Base-by-base conservation (phyloP, 1,140 invertebrate species). In the Monomorium pharaonis region DNA sequence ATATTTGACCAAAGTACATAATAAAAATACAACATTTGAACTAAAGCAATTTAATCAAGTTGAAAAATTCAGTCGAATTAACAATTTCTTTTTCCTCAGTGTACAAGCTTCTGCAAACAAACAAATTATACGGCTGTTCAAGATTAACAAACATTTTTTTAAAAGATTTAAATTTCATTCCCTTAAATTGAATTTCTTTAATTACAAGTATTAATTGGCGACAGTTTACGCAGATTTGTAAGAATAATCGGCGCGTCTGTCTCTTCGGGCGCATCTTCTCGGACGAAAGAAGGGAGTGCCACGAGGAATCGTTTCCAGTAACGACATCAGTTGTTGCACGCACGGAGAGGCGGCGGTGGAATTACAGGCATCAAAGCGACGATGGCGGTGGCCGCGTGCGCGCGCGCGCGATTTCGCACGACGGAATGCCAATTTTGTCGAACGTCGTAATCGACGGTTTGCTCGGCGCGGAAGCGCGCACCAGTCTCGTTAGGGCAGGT, bases 351-450 rank as follows among this genome's bases (percentile, higher is more conserved):
- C 37, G 0, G 18, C 58, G 47, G 12, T n/a, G 18, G 3, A 33
- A 80, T 78, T 78, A 78, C 18, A 54, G 27, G 24, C 58, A 78
- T 78, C 44, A 67, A 65, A 78, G 76, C 27, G 18, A 27, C 49
- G 30, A 10, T 47, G 44, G 10, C 74, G n/a, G 33, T 16, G 42
- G 2, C 24, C 0, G 33, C 21, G 54, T 16, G 44, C 9, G 21
- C n/a, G 5, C 30, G 33, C 30, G n/a, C n/a, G 37, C 21, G 33
- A 77, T 77, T 77, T 56, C 62, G 44, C 49, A 24, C 49, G 24
- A 60, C 24, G 24, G 70, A 83, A 58, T 33, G 67, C 2, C 37
- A 74, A 47, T 74, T 83, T 83, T 30, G 30, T 37, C 49, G 51
- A 83, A 47, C 56, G 51, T 37, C 37, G 42, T 72, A 83, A 74